Base-by-base conservation (phyloP, 2,113 vertebrate species). In the Scortum barcoo region DNA sequence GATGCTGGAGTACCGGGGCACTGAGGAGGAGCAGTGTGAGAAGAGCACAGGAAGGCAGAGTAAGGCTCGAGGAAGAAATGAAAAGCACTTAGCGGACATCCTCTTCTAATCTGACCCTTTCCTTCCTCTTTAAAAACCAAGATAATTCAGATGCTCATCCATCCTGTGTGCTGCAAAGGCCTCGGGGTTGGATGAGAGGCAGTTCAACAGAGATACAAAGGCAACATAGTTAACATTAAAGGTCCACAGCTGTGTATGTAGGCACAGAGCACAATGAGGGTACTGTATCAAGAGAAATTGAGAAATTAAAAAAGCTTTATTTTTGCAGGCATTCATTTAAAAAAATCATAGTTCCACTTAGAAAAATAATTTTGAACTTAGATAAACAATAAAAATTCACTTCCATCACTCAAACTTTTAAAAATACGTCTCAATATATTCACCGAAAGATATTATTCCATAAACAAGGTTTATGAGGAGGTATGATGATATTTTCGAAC, bases 41-140 rank as follows among this genome's bases (percentile, higher is more conserved):
- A 40, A 71, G 33, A 78, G 42, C 72, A 76, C 16, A 38, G 12
- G 70, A 81, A 46, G n/a, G 60, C 48, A 13, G 33, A 70, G 57
- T 33, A 70, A 74, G 61, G 54, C 54, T 40, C 5, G 24, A 44
- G 19, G 44, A 12, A 42, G 19, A 48, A 16, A 19, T 61, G 33
- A 44, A 28, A 69, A 60, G 73, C 61, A 17, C 74, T 66, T 11
- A 13, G 22, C 28, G 19, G 57, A 50, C 20, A 33, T 11, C 3
- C 33, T 20, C 22, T 38, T 2, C 13, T 33, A 11, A 24, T 26
- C 14, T 26, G 40, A 28, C 68, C 9, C 38, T 16, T 11, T 7
- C 10, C 22, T 28, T 30, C 24, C 17, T 56, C 10, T 12, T 3
- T 3, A 24, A 44, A 17, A 16, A 19, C n/a, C n/a, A 24, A 26